These are phyloP conservation scores for Pachydiplax longipennis DNA, from an alignment of 2,888 invertebrate genomes.

Conservation along the genomic window DNA sequence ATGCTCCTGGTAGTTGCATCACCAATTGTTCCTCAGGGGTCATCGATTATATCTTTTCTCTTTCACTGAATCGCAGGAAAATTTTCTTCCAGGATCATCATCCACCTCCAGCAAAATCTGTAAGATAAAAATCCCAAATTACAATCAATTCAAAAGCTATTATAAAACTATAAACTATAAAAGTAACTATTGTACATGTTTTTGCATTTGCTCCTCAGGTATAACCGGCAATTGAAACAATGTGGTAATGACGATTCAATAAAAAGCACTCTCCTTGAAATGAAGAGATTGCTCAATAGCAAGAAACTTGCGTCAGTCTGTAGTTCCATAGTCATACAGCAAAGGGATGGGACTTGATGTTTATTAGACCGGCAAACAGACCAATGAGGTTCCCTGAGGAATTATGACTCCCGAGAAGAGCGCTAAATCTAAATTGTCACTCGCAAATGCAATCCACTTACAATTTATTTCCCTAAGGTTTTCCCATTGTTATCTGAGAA, in stretches of 20 bases:
- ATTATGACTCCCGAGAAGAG: not conserved
- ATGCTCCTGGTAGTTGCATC: too few species aligned
- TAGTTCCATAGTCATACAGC: not conserved
- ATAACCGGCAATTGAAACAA: not conserved
- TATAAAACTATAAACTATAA: too few species aligned
- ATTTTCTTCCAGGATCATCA: too few species aligned
- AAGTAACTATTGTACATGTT: too few species aligned
- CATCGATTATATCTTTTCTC: too few species aligned
- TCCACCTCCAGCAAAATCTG: too few species aligned
- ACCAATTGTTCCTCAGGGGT: too few species aligned
- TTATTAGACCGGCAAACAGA: not conserved
- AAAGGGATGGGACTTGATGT: not conserved
- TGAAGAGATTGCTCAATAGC: not conserved
- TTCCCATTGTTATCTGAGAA: not conserved
- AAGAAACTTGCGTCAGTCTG: not conserved
- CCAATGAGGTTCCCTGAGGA: not conserved
- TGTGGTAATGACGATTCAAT: not conserved
- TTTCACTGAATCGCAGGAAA: too few species aligned
- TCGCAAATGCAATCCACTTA: not conserved
- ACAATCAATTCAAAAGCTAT: too few species aligned
- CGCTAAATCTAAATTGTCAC: not conserved
- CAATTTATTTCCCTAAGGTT: not conserved
- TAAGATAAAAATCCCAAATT: too few species aligned
- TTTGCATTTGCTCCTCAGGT: not conserved
- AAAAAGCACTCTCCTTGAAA: not conserved